phyloP scores from a whole-genome alignment of 2,888 invertebrate species.

The Agrotis clavis region DNA sequence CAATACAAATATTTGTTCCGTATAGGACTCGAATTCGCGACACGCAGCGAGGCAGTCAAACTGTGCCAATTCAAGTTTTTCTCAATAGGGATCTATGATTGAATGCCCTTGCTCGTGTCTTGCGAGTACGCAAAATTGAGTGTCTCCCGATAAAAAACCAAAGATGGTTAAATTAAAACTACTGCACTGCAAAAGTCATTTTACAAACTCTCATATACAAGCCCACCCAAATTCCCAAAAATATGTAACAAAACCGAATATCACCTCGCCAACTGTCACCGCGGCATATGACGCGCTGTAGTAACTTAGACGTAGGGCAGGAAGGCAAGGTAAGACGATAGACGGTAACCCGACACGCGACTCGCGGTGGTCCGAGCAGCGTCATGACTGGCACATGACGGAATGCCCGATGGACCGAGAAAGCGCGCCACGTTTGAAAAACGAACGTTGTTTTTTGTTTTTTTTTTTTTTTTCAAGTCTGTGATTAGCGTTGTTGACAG shows the following conservation, averaged over 20 bases:
- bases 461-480: constrained; percentile 68
- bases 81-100: no score
- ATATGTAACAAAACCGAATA: constrained; percentile 78
- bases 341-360: constrained; percentile 86
- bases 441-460: constrained; percentile 73
- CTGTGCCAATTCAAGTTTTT: no score
- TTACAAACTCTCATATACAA: constrained; percentile 47
- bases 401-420: constrained; percentile 90
- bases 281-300: constrained; percentile 85
- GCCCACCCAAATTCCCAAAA: constrained; percentile 76
- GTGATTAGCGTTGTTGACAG: constrained; percentile 70
- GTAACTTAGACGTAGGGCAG: constrained; percentile 90
- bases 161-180: neutral
- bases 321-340: constrained; percentile 89
- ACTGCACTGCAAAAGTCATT: constrained; percentile 31
- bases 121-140: neutral
- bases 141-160: neutral
- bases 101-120: no score
- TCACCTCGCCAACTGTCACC: constrained; percentile 86
- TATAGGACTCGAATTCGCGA: no score
- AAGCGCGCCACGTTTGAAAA: constrained; percentile 88
- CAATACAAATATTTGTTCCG: no score
- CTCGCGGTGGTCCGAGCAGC: constrained; percentile 87
- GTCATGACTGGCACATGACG: constrained; percentile 88
- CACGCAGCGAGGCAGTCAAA: no score